Conservation (phyloP, 2,113 vertebrate species). For the Rhynchomys soricoides region DNA sequence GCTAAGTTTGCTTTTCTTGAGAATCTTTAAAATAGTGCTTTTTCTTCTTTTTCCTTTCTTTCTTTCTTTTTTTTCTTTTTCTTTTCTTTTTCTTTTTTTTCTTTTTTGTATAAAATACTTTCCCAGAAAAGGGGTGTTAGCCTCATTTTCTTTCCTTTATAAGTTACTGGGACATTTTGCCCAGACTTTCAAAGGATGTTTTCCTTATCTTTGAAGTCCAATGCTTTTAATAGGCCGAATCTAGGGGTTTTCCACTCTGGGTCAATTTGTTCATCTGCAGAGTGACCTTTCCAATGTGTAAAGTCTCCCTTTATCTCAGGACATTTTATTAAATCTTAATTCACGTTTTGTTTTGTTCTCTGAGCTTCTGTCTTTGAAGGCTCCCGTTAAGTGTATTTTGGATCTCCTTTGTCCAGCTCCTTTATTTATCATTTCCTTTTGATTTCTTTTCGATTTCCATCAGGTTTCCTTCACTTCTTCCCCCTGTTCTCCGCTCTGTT, state of each 20-base stretch:
- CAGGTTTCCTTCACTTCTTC: background rate
- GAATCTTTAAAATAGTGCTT: background rate
- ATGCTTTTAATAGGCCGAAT: background rate
- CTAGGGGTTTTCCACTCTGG: background rate
- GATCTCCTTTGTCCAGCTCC: slow-evolving; percentile 9
- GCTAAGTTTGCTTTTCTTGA: background rate
- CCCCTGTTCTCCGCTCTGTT: background rate
- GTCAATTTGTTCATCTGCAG: background rate
- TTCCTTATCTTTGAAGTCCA: background rate
- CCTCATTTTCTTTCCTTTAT: background rate
- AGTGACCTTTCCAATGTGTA: background rate
- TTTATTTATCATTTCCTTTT: slow-evolving; percentile 25
- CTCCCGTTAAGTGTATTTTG: background rate
- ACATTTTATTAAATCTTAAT: slow-evolving; percentile 32
- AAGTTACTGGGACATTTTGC: background rate
- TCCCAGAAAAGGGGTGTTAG: background rate
- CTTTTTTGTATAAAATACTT: background rate
- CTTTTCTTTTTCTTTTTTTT: accelerated
- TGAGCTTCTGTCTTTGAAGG: background rate
- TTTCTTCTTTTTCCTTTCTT: background rate
- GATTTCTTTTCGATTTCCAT: background rate
- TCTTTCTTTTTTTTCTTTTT: background rate
- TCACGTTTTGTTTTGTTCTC: slow-evolving; percentile 10
- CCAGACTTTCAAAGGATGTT: background rate
- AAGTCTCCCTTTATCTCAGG: background rate